These are phyloP conservation scores for Pitta sordida DNA, from an alignment of 2,113 vertebrate species.

Conservation along the genomic window DNA sequence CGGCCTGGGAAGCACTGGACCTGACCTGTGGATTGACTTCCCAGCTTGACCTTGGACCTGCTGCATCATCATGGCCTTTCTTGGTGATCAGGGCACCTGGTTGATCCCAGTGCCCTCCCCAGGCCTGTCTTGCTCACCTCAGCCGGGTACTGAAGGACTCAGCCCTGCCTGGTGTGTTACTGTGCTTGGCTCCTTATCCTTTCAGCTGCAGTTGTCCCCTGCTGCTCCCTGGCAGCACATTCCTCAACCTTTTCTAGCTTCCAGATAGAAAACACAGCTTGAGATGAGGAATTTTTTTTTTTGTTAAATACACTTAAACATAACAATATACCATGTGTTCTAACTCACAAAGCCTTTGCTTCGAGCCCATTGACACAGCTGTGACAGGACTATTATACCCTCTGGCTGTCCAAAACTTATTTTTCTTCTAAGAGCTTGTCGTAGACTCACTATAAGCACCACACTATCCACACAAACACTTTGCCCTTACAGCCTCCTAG, in stretches of 20 bases:
- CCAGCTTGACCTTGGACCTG: background rate
- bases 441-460: background rate
- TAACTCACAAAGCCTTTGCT: background rate
- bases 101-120: background rate
- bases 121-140: background rate
- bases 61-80: background rate
- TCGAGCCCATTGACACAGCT: constrained; percentile 20
- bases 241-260: background rate
- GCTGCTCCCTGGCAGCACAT: background rate
- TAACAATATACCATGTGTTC: background rate
- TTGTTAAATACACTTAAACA: background rate
- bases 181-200: background rate
- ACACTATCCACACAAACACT: background rate
- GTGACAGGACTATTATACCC: background rate
- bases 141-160: background rate
- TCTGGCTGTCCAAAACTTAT: background rate
- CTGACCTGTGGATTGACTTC: background rate
- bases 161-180: background rate
- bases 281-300: background rate
- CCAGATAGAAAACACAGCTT: constrained; percentile 25
- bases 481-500: background rate
- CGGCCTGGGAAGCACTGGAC: background rate
- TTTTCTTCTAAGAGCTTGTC: background rate
- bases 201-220: background rate
- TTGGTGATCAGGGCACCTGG: background rate